Conservation (phyloP, 1,140 invertebrate genomes). For the Rhagoletis zephyria region DNA sequence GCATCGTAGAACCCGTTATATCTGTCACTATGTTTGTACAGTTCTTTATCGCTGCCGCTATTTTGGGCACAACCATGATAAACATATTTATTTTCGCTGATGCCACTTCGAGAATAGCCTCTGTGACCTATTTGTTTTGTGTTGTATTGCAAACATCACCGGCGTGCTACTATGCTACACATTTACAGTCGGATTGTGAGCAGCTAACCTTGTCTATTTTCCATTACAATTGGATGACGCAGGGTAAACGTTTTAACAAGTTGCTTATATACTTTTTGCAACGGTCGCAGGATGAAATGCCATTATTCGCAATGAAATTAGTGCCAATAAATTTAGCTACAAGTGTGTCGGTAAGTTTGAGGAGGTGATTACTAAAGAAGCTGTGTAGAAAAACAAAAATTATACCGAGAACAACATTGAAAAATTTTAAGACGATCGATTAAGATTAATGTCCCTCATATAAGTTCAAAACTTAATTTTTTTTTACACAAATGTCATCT, state of each 20-base stretch:
- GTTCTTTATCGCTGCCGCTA: slow-evolving; percentile 62
- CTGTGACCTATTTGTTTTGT: slow-evolving; percentile 59
- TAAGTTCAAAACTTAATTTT: too few relatives aligned
- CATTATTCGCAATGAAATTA: slow-evolving; percentile 59
- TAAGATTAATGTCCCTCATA: too few relatives aligned
- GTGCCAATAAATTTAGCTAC: slow-evolving; percentile 61
- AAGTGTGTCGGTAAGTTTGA: slow-evolving; percentile 60
- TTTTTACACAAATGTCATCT: too few relatives aligned
- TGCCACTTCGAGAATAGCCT: slow-evolving; percentile 60
- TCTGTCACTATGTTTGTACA: slow-evolving; percentile 62
- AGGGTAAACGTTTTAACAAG: slow-evolving; percentile 58
- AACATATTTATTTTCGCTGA: slow-evolving; percentile 63
- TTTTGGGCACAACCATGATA: slow-evolving; percentile 62
- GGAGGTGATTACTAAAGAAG: too few relatives aligned
- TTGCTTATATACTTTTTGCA: slow-evolving; percentile 61
- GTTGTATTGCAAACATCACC: slow-evolving; percentile 61
- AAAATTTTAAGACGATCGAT: too few relatives aligned
- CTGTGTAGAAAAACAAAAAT: too few relatives aligned
- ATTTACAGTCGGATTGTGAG: slow-evolving; percentile 59
- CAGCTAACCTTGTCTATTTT: slow-evolving; percentile 59
- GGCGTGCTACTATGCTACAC: slow-evolving; percentile 61
- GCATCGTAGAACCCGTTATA: slow-evolving; percentile 58
- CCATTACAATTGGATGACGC: slow-evolving; percentile 60
- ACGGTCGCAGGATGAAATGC: slow-evolving; percentile 60
- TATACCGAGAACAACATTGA: too few relatives aligned